A percentile compares a stretch with the other conserved stretches of the same genome.
phyloP scores from a whole-genome alignment of 2,888 invertebrate species.

The Andrena dorsata region DNA sequence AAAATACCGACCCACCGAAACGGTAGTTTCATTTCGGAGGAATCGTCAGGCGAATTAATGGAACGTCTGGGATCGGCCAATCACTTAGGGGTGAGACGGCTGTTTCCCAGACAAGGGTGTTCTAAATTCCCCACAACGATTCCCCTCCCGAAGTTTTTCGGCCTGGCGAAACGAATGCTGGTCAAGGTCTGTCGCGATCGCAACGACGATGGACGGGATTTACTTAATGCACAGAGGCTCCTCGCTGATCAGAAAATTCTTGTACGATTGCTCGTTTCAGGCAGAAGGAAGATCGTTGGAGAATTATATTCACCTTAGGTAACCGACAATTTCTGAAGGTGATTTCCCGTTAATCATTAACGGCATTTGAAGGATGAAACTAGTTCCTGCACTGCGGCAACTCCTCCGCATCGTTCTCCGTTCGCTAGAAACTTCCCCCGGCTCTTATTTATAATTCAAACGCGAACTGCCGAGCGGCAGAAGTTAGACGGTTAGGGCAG shows the following conservation, averaged over 20 bases:
- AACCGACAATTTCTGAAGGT: background rate
- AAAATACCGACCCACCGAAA: background rate
- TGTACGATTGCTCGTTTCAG: too few relatives aligned
- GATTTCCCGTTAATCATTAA: background rate
- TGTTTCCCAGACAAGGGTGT: background rate
- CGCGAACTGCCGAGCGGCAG: background rate
- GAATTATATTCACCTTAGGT: too few relatives aligned
- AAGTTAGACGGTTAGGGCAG: background rate
- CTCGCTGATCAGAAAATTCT: background rate
- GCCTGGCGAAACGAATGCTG: background rate
- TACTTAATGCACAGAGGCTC: background rate
- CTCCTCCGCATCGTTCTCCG: background rate
- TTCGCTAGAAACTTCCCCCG: background rate
- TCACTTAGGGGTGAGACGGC: background rate
- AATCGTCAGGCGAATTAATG: background rate
- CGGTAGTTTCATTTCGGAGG: background rate
- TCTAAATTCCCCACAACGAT: background rate
- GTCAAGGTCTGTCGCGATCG: background rate
- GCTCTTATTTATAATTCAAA: background rate
- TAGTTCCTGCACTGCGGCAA: background rate
- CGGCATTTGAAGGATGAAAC: background rate
- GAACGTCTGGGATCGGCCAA: slow-evolving; percentile 11
- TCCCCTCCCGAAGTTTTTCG: background rate
- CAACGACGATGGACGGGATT: too few relatives aligned
- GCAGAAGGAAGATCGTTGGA: too few relatives aligned